These are phyloP conservation scores for Exocentrus adspersus DNA, from an alignment of 2,888 invertebrate genomes.

Conservation along the genomic window DNA sequence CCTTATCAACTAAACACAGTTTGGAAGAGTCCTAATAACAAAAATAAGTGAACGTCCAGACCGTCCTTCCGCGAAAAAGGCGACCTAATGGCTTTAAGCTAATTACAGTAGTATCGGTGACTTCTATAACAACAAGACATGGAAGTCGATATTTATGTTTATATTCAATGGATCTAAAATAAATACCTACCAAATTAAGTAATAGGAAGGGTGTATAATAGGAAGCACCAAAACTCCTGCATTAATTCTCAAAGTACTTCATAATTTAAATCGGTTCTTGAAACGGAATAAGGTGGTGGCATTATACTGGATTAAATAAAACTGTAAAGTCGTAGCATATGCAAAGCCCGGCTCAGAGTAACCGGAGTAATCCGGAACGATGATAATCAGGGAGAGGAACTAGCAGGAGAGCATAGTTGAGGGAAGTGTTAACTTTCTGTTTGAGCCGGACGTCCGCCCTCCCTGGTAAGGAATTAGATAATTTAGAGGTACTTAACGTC, in stretches of 20 bases:
- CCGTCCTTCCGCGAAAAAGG: too few relatives aligned
- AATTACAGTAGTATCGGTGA: too few relatives aligned
- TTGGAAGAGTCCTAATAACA: too few relatives aligned
- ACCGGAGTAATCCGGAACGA: conserved; percentile 21
- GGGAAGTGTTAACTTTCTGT: neutral
- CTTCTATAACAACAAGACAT: too few relatives aligned
- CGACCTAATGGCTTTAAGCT: too few relatives aligned
- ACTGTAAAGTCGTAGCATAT: conserved; percentile 13
- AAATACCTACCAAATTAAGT: too few relatives aligned
- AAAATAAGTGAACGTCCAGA: too few relatives aligned
- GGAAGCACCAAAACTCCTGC: neutral
- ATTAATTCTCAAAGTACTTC: neutral
- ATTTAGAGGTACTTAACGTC: conserved; percentile 9
- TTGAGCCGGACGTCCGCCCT: conserved; percentile 16
- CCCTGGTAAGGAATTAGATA: conserved; percentile 4
- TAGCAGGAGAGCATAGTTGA: neutral
- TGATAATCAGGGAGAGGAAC: conserved; percentile 13
- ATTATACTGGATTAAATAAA: conserved; percentile 13
- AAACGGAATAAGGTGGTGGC: neutral
- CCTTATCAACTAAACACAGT: too few relatives aligned
- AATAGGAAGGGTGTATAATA: neutral
- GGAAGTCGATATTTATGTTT: too few relatives aligned
- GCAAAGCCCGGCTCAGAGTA: conserved; percentile 9
- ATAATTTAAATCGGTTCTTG: neutral
- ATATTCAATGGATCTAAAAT: too few relatives aligned